Evolutionary conservation across 2,113 vertebrate genomes (phyloP).

Genomic region (Eudyptes chrysolophus): DNA sequence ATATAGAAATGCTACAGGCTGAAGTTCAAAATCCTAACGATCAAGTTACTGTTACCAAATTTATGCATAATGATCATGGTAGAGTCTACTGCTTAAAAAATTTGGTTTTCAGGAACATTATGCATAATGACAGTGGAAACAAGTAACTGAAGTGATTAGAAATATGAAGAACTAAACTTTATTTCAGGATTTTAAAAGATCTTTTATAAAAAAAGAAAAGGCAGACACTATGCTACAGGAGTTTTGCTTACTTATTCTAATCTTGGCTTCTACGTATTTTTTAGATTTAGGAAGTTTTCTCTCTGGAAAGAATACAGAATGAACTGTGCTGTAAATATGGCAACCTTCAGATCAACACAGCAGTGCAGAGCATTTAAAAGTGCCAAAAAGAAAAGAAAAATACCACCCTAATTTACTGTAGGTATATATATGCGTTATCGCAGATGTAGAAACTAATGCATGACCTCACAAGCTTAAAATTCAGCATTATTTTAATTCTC

Average conservation of each 20-base stretch:
- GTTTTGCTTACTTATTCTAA: not conserved
- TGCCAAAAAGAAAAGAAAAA: not conserved
- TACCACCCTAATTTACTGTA: not conserved
- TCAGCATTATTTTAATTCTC: not conserved
- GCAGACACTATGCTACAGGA: rapidly evolving
- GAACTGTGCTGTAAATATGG: not conserved
- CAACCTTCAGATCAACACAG: rapidly evolving
- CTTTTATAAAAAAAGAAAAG: not conserved
- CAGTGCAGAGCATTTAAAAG: not conserved
- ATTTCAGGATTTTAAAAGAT: not conserved
- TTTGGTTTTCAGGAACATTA: not conserved
- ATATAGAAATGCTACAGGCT: not conserved
- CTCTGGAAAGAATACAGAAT: not conserved
- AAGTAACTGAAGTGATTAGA: not conserved
- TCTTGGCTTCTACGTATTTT: not conserved
- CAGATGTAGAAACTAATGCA: not conserved
- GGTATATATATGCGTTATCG: not conserved
- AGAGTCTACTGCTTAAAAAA: not conserved
- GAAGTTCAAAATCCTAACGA: not conserved
- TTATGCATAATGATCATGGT: not conserved
- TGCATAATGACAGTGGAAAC: not conserved
- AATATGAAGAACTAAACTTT: not conserved
- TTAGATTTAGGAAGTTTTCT: not conserved
- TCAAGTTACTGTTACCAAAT: not conserved
- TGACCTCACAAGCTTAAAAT: not conserved